These are phyloP conservation scores for Rhopalosiphum maidis DNA, from an alignment of 1,140 invertebrate genomes.

Conservation along the genomic window DNA sequence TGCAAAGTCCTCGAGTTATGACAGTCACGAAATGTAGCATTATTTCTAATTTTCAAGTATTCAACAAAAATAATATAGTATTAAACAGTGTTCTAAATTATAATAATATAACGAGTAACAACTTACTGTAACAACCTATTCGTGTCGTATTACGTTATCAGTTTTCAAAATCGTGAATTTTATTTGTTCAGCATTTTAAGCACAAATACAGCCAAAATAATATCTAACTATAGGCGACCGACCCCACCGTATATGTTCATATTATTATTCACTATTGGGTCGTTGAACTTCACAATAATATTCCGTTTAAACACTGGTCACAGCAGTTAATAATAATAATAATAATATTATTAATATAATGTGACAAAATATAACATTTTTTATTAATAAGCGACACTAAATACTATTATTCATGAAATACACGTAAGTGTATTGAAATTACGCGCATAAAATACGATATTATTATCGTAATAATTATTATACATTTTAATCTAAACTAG, in stretches of 20 bases:
- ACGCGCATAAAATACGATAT: no score
- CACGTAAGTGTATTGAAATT: no score
- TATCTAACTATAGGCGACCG: background rate
- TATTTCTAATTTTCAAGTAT: background rate
- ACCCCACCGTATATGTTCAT: background rate
- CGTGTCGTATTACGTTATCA: background rate
- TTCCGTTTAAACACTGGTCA: background rate
- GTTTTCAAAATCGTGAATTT: background rate
- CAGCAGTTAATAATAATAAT: background rate
- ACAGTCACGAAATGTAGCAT: slow-evolving; percentile 30
- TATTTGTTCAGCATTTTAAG: background rate
- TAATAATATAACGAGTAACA: background rate
- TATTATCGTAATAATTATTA: background rate
- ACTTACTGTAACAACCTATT: background rate
- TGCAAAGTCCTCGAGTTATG: slow-evolving; percentile 1
- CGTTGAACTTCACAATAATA: background rate
- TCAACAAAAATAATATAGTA: background rate
- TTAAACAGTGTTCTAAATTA: background rate
- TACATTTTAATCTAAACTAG: background rate
- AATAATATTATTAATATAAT: background rate
- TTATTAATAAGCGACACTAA: background rate
- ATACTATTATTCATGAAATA: background rate
- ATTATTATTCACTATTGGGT: slow-evolving; percentile 16
- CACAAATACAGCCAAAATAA: background rate
- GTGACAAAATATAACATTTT: background rate